These are phyloP conservation scores for Oostethus manadensis DNA, from an alignment of 2,113 vertebrate species.

Conservation along the genomic window DNA sequence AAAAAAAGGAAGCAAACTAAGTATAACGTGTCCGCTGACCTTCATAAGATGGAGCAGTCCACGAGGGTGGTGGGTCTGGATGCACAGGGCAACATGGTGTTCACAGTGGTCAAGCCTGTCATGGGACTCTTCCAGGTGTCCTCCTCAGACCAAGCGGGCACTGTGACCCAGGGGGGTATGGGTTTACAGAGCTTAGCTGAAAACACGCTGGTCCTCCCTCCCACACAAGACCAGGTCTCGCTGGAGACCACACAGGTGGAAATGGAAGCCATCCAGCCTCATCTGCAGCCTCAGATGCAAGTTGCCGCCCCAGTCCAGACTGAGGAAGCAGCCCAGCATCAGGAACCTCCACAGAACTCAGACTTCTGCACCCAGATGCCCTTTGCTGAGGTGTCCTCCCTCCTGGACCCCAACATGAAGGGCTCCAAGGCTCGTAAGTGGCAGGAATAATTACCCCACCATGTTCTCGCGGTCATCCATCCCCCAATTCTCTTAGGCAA, in stretches of 20 bases:
- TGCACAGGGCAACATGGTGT: constrained; percentile 63
- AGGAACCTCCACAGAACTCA: constrained; percentile 27
- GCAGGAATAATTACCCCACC: neutral
- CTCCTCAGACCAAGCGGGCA: constrained; percentile 47
- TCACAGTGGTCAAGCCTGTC: constrained; percentile 62
- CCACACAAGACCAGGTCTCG: constrained; percentile 31
- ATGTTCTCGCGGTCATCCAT: neutral
- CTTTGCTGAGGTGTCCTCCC: constrained; percentile 74
- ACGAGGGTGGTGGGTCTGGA: constrained; percentile 53
- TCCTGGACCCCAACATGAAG: constrained; percentile 79
- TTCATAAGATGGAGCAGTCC: constrained; percentile 53
- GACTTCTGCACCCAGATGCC: constrained; percentile 49
- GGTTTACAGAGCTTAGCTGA: constrained; percentile 49
- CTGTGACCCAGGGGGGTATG: constrained; percentile 28
- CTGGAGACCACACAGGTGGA: constrained; percentile 52
- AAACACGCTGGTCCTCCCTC: constrained; percentile 48
- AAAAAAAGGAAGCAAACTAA: constrained; percentile 3
- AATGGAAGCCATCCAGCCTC: constrained; percentile 51
- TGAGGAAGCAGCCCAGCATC: constrained; percentile 34
- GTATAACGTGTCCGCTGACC: neutral
- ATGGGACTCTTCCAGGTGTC: constrained; percentile 65
- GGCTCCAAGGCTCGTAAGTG: constrained; percentile 73
- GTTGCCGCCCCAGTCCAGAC: constrained; percentile 15
- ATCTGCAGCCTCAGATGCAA: constrained; percentile 55
- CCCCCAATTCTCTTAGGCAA: constrained; percentile 49